phyloP scores from a whole-genome alignment of 1,140 invertebrate species.

The Linepithema humile region DNA sequence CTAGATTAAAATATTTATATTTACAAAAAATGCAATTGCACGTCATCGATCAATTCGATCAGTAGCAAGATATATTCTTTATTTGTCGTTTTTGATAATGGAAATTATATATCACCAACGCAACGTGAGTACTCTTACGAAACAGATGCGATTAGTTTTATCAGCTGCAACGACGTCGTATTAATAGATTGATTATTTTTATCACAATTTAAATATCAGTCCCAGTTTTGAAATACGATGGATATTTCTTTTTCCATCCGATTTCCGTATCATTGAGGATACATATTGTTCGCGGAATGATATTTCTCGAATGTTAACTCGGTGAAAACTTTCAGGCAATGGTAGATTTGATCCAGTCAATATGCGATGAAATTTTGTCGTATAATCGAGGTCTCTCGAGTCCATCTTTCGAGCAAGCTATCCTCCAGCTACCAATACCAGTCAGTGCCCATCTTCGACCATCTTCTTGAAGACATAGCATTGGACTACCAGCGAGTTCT shows the following conservation, averaged over 20 bases:
- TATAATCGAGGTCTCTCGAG: conserved; percentile 91
- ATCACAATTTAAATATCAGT: conserved; percentile 55
- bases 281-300: conserved; percentile 31
- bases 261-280: not conserved
- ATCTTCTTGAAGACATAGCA: conserved; percentile 89
- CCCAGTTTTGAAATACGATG: not conserved
- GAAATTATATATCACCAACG: not conserved
- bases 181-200: not conserved
- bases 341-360: conserved; percentile 92
- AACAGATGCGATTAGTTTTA: not conserved
- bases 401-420: conserved; percentile 90
- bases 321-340: conserved; percentile 80
- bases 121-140: not conserved
- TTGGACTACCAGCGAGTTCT: conserved; percentile 93
- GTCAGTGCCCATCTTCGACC: conserved; percentile 89
- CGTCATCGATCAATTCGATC: not conserved
- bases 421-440: conserved; percentile 92
- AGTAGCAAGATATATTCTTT: not conserved
- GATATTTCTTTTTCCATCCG: not conserved
- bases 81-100: not conserved
- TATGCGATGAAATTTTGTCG: conserved; percentile 91
- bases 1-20: conserved; percentile 39
- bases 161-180: not conserved
- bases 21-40: conserved; percentile 3
- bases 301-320: not conserved